phyloP scores from a whole-genome alignment of 1,140 invertebrate genomes.

The Drosophila yakuba region DNA sequence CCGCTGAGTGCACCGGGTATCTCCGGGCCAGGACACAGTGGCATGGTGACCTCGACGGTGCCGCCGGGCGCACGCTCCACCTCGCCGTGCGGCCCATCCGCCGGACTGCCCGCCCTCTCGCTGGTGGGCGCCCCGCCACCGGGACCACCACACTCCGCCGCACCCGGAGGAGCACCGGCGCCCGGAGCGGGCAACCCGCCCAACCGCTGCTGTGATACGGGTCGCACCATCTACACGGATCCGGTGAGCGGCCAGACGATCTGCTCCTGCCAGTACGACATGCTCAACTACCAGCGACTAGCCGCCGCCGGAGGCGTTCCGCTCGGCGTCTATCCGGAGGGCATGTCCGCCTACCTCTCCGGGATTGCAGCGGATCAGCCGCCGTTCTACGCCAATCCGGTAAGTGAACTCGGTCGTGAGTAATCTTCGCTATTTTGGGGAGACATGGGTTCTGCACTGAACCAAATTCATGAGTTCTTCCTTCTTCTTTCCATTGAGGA shows the following conservation, averaged over 20 bases:
- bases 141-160: conserved; percentile 64
- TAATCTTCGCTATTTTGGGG: not conserved
- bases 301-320: conserved; percentile 88
- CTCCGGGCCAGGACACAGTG: conserved; percentile 50
- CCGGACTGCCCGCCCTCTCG: conserved; percentile 74
- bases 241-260: conserved; percentile 96
- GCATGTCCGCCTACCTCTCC: conserved; percentile 92
- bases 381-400: conserved; percentile 92
- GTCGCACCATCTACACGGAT: conserved; percentile 95
- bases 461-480: not conserved
- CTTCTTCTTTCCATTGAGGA: too few species aligned
- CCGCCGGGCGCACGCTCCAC: conserved; percentile 86
- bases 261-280: conserved; percentile 95
- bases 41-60: conserved; percentile 84
- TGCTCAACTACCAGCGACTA: conserved; percentile 92
- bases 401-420: conserved; percentile 86
- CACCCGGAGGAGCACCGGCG: conserved; percentile 52
- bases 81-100: conserved; percentile 85
- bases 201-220: conserved; percentile 95
- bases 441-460: conserved; percentile 1
- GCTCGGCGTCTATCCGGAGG: conserved; percentile 89
- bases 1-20: conserved; percentile 50
- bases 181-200: conserved; percentile 61
- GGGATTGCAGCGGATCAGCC: conserved; percentile 91
- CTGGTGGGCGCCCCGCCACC: conserved; percentile 60